Conservation (phyloP, 2,113 vertebrate genomes). For the Jacana jacana region DNA sequence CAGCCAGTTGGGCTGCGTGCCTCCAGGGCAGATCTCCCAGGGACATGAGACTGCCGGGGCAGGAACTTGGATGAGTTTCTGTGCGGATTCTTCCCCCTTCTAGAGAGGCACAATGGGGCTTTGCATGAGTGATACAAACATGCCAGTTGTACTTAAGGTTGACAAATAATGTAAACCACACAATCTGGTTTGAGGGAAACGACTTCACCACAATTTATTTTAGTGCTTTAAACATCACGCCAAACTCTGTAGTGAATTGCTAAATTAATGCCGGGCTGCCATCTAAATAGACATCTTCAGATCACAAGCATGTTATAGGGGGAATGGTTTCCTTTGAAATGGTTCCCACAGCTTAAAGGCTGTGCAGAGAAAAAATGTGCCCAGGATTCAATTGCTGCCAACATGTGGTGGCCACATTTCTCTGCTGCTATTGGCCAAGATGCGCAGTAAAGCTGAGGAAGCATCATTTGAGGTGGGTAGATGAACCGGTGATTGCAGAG, state of each 20-base stretch:
- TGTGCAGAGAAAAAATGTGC: conserved; percentile 77
- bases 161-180: conserved; percentile 76
- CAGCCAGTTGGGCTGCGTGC: conserved; percentile 34
- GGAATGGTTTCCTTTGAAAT: conserved; percentile 84
- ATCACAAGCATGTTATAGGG: conserved; percentile 81
- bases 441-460: not conserved
- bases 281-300: conserved; percentile 80
- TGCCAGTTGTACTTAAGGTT: conserved; percentile 73
- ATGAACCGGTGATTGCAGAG: conserved; percentile 25
- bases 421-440: conserved; percentile 45
- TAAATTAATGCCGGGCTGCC: conserved; percentile 80
- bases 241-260: conserved; percentile 75
- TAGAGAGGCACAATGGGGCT: conserved; percentile 66
- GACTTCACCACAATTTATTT: conserved; percentile 76
- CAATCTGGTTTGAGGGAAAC: conserved; percentile 75
- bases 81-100: conserved; percentile 45
- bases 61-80: conserved; percentile 56
- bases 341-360: conserved; percentile 80
- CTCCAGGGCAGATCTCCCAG: conserved; percentile 57
- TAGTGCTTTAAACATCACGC: conserved; percentile 75
- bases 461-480: conserved; percentile 52
- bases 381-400: conserved; percentile 76
- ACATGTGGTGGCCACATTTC: conserved; percentile 89
- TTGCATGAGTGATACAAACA: conserved; percentile 70
- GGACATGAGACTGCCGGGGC: conserved; percentile 50